phyloP scores from a whole-genome alignment of 1,140 invertebrate species.

The Drosophila auraria region DNA sequence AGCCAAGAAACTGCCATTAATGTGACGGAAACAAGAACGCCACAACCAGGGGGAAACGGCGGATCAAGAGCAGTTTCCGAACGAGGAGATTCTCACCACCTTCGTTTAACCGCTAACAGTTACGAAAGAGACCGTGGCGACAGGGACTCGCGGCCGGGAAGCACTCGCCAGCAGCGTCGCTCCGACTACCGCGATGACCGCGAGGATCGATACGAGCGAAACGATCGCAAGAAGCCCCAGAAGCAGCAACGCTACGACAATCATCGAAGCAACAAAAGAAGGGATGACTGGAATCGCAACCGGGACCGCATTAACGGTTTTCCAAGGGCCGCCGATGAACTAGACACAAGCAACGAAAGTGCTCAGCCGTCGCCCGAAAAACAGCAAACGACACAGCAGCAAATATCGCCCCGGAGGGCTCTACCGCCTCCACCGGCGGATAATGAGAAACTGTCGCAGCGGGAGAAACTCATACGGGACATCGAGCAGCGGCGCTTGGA shows the following conservation, averaged over 20 bases:
- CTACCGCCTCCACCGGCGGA: conserved; percentile 39
- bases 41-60: neutral
- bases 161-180: conserved; percentile 62
- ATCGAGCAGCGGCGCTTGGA: conserved; percentile 92
- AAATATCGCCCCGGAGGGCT: conserved; percentile 53
- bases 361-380: conserved; percentile 78
- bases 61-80: neutral
- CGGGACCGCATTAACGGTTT: conserved; percentile 79
- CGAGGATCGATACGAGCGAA: conserved; percentile 48
- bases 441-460: conserved; percentile 86
- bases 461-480: conserved; percentile 93
- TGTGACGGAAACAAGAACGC: conserved; percentile 28
- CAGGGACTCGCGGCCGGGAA: conserved; percentile 29
- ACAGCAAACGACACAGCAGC: conserved; percentile 58
- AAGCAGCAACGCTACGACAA: conserved; percentile 82
- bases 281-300: conserved; percentile 83
- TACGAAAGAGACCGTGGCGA: conserved; percentile 39
- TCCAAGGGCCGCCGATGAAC: conserved; percentile 63
- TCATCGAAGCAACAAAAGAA: conserved; percentile 81
- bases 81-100: neutral
- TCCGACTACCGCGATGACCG: conserved; percentile 70
- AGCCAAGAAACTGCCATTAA: conserved; percentile 43
- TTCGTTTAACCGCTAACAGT: conserved; percentile 8
- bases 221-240: conserved; percentile 67
- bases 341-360: conserved; percentile 80